Percentiles rank a stretch among this genome's conserved stretches.
These are phyloP conservation scores for Cydia fagiglandana DNA, from an alignment of 1,140 invertebrate species.

Conservation along the genomic window DNA sequence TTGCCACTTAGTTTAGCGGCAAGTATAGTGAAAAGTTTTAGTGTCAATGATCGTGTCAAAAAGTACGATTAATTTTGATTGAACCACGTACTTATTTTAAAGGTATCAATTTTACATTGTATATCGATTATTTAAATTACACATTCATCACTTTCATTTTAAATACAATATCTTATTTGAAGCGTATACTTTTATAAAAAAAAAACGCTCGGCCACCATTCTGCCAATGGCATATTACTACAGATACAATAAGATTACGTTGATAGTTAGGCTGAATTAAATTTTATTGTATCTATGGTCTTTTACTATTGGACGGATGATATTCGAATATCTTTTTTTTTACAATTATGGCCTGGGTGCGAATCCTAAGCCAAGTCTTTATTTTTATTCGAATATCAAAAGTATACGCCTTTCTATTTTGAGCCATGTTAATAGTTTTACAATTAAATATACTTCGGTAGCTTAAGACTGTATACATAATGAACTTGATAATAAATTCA, in stretches of 20 bases:
- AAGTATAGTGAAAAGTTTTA: not conserved
- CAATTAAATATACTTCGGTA: constrained; percentile 41
- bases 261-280: too few relatives aligned
- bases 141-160: not conserved
- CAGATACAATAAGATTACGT: too few relatives aligned
- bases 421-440: constrained; percentile 49
- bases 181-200: not conserved
- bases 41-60: constrained; percentile 22
- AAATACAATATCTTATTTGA: not conserved
- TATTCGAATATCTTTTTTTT: too few relatives aligned
- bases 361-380: too few relatives aligned
- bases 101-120: not conserved
- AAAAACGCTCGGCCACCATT: not conserved
- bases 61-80: not conserved
- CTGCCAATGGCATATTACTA: too few relatives aligned
- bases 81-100: not conserved
- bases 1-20: too few relatives aligned
- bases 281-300: too few relatives aligned
- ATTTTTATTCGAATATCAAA: too few relatives aligned
- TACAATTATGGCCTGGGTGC: too few relatives aligned
- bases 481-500: constrained; percentile 52
- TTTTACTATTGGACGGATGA: too few relatives aligned
- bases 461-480: constrained; percentile 45
- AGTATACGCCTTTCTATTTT: not conserved
- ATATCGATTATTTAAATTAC: not conserved